A percentile compares a stretch with the other conserved stretches of the same genome.
phyloP scores from a whole-genome alignment of 2,888 invertebrate genomes.

The Catocala nupta region DNA sequence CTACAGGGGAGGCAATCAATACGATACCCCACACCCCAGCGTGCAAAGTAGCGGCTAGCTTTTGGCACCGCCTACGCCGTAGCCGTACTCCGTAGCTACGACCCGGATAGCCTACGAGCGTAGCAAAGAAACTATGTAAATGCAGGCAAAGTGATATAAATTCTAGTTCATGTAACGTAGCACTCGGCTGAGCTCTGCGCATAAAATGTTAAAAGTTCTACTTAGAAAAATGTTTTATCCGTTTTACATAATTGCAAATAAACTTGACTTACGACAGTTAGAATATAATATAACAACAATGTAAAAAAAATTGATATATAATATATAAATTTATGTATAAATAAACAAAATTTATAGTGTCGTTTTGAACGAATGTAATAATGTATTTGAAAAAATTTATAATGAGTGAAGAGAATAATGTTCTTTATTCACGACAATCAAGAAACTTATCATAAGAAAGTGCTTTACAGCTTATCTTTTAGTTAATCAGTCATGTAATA shows the following conservation, averaged over 20 bases:
- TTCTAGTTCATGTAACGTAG: slow-evolving; percentile 8
- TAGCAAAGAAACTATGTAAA: slow-evolving; percentile 45
- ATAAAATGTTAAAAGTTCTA: neutral
- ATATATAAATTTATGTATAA: no score
- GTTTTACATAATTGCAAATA: neutral
- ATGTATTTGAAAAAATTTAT: no score
- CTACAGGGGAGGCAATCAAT: slow-evolving; percentile 69
- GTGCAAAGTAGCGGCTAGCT: slow-evolving; percentile 68
- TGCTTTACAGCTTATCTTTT: neutral
- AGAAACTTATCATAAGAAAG: neutral
- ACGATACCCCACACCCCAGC: slow-evolving; percentile 65
- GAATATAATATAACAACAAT: no score
- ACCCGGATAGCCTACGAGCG: slow-evolving; percentile 48
- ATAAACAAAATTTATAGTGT: no score
- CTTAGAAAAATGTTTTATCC: no score
- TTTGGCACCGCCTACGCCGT: slow-evolving; percentile 71
- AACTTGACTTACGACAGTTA: no score
- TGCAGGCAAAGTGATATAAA: slow-evolving; percentile 18
- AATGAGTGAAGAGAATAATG: no score
- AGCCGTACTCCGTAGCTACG: slow-evolving; percentile 53
- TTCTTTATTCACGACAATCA: no score
- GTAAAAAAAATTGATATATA: no score
- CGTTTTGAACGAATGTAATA: no score
- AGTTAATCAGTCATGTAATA: neutral
- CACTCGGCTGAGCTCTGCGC: neutral